Base-by-base conservation (phyloP, 2,113 vertebrate genomes). In the Sylvilagus bachmani region DNA sequence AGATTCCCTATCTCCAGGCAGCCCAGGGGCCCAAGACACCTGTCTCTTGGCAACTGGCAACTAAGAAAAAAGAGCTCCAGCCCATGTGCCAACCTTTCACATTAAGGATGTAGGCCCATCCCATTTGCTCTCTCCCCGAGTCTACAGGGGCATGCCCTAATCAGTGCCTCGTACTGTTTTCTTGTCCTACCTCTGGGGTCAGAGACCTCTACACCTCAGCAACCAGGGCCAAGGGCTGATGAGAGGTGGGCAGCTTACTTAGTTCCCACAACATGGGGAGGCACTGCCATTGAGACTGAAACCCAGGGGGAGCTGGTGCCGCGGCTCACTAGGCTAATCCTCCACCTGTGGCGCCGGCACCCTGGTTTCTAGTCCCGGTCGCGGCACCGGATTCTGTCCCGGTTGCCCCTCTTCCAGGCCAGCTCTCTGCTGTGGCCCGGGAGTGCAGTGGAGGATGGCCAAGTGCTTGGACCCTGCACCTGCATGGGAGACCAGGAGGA, bases 1-100 rank as follows among this genome's bases (percentile, higher is more conserved):
- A 97, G 97, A 96, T 94, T 97, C 79, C 81, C 97, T 64, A 93
- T 96, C 97, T 98, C 97, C 97, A 96, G 96, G 5, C 97, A 98
- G 98, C 97, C 96, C 97, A 97, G 97, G 97, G 93, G 92, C 91
- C 91, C 44, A 44, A 92, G 93, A 95, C 94, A 94, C 95, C 93
- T 97, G 96, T 93, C 90, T 96, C 94, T 89, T 97, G 96, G 97
- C 97, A 96, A 96, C 96, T 95, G 95, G 92, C 93, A 91, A 96
- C 87, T 93, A 95, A 98, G 97, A 97, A 98, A 91, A 96, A 96
- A 97, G 95, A 96, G 78, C 90, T 96, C 92, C 90, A 69, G 96
- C 90, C 97, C 93, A 64, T 95, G 95, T 97, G 96, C 78, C 89
- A 90, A 19, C 9, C 10, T 61, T 73, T 79, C 27, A 38, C 16